Evolutionary conservation across 2,888 invertebrate genomes (phyloP).

Genomic region (Desoria tigrina): DNA sequence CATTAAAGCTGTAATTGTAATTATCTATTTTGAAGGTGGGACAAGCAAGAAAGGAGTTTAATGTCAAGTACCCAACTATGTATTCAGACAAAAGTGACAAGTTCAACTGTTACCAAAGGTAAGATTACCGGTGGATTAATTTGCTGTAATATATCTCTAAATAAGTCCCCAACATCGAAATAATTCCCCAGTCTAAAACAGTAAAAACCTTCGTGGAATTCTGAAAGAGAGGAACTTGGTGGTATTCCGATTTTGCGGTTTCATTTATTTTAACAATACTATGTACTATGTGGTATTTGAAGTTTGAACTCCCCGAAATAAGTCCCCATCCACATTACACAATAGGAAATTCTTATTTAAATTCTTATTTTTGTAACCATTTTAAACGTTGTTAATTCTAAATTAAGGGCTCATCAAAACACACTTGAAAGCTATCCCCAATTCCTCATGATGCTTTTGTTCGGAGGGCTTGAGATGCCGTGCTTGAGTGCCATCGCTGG

Average conservation of each 20-base stretch:
- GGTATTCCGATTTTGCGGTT: too few species aligned
- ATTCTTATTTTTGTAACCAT: not conserved
- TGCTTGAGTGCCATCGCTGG: slow-evolving; percentile 58
- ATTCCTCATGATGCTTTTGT: slow-evolving; percentile 57
- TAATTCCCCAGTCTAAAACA: too few species aligned
- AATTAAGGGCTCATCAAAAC: slow-evolving; percentile 50
- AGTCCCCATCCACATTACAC: too few species aligned
- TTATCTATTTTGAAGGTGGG: slow-evolving; percentile 54
- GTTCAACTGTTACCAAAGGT: slow-evolving; percentile 60
- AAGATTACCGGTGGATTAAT: not conserved
- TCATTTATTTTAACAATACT: too few species aligned
- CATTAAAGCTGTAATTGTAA: too few species aligned
- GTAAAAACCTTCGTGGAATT: too few species aligned
- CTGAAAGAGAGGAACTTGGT: too few species aligned
- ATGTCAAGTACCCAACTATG: slow-evolving; percentile 58
- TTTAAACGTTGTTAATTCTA: not conserved
- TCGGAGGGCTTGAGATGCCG: slow-evolving; percentile 60
- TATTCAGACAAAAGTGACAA: slow-evolving; percentile 57
- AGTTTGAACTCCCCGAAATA: too few species aligned
- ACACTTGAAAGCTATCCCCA: slow-evolving; percentile 55
- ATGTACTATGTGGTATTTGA: too few species aligned
- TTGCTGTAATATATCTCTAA: not conserved
- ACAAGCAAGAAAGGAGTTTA: slow-evolving; percentile 56
- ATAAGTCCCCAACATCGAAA: not conserved
- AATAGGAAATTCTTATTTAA: too few species aligned